A percentile compares a stretch with the other conserved stretches of the same genome.
These are phyloP conservation scores for Amblyopsis hoosieri DNA, from an alignment of 2,797 vertebrate genomes.

Conservation along the genomic window DNA sequence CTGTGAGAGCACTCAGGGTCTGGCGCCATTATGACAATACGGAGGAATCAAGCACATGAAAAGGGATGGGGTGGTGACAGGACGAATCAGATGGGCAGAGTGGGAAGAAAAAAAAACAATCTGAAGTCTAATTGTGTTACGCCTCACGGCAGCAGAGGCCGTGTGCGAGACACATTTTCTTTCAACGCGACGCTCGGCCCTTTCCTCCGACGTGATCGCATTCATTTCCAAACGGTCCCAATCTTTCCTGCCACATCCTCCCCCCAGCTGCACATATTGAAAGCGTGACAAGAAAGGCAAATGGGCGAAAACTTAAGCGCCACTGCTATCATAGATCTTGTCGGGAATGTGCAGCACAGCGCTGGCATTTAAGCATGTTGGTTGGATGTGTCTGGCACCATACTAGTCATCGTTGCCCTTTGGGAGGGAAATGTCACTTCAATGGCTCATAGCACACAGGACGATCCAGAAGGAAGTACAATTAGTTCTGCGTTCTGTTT, in stretches of 20 bases:
- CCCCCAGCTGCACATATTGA: constrained; percentile 37
- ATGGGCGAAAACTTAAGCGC: constrained; percentile 22
- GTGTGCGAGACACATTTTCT: constrained; percentile 58
- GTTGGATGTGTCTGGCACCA: constrained; percentile 59
- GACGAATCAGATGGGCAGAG: constrained; percentile 71
- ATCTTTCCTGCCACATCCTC: constrained; percentile 26
- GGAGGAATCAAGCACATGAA: constrained; percentile 72
- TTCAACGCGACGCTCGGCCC: constrained; percentile 49
- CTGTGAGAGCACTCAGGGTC: constrained; percentile 74
- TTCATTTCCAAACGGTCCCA: constrained; percentile 54
- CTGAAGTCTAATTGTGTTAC: constrained; percentile 71
- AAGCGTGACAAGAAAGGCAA: constrained; percentile 54
- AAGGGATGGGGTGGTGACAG: constrained; percentile 62
- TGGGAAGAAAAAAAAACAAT: constrained; percentile 58
- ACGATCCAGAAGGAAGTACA: constrained; percentile 21
- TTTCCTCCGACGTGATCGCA: constrained; percentile 45
- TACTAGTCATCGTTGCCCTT: constrained; percentile 57
- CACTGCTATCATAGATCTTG: constrained; percentile 24
- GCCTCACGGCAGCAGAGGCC: constrained; percentile 52
- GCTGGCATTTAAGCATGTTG: constrained; percentile 62
- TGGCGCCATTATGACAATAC: constrained; percentile 74
- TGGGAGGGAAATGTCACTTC: constrained; percentile 63
- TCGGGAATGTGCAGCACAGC: constrained; percentile 27
- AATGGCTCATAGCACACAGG: constrained; percentile 31
- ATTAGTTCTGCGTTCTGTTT: not conserved